Evolutionary conservation across 30 jellyfish, hydroid and myxozoan genomes (phyloP).

Genomic region (Cassiopea xamachana): DNA sequence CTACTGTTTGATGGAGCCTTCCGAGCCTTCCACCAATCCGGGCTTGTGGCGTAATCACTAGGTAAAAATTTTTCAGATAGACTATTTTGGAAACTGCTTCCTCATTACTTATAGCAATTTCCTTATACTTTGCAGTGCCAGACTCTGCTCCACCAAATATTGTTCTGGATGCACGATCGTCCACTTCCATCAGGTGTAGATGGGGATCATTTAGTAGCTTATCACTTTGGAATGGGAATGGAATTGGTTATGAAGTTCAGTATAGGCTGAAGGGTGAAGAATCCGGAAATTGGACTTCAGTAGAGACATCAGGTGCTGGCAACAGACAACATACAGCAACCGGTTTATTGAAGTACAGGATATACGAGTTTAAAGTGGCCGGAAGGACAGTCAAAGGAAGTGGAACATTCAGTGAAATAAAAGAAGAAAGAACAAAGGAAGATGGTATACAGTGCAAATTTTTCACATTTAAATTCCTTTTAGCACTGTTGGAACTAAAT

Average conservation of each 20-base stretch:
- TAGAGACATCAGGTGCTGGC: neutral
- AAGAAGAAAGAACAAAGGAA: slow-evolving; percentile 25
- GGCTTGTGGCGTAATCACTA: too few species aligned
- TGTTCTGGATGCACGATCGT: slow-evolving; percentile 1
- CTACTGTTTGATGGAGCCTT: too few species aligned
- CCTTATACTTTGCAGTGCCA: slow-evolving; percentile 14
- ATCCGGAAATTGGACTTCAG: slow-evolving; percentile 14
- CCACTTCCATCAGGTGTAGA: slow-evolving; percentile 4
- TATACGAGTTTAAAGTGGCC: slow-evolving; percentile 26
- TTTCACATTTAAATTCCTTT: too few species aligned
- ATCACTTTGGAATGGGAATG: slow-evolving; percentile 37
- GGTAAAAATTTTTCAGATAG: neutral
- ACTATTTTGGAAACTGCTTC: too few species aligned
- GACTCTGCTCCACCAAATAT: slow-evolving; percentile 34
- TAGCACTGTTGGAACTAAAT: too few species aligned
- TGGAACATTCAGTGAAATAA: slow-evolving; percentile 2
- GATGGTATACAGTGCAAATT: neutral
- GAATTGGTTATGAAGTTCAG: slow-evolving; percentile 17
- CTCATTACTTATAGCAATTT: neutral
- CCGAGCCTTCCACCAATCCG: too few species aligned
- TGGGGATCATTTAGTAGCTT: neutral
- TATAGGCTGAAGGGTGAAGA: slow-evolving; percentile 22
- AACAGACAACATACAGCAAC: slow-evolving; percentile 4
- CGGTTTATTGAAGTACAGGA: neutral
- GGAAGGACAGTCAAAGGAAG: slow-evolving; percentile 22